These are phyloP conservation scores for Zosterops pallidus DNA, from an alignment of 2,113 vertebrate species.

Conservation along the genomic window DNA sequence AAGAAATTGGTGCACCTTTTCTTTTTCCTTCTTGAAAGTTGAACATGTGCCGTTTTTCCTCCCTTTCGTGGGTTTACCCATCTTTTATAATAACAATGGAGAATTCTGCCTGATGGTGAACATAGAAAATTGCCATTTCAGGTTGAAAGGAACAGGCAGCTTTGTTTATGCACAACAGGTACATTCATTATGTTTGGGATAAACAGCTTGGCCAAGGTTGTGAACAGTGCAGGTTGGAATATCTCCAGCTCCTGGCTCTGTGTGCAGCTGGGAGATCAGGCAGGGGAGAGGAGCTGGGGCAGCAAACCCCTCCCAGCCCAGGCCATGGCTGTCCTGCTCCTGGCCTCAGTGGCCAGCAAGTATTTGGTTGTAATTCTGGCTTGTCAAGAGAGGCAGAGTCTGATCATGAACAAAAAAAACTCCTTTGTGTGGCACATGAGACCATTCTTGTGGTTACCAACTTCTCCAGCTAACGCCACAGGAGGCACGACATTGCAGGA, in stretches of 20 bases:
- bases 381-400: neutral
- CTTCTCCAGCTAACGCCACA: neutral
- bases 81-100: constrained; percentile 52
- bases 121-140: constrained; percentile 56
- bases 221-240: neutral
- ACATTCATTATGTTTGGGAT: neutral
- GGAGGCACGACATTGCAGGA: neutral
- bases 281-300: neutral
- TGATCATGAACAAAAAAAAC: neutral
- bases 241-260: neutral
- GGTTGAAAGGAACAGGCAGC: constrained; percentile 2
- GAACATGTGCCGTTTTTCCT: constrained; percentile 37
- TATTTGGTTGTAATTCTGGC: neutral
- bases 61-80: constrained; percentile 45
- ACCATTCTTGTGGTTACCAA: neutral
- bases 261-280: neutral
- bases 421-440: neutral
- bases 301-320: neutral
- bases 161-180: constrained; percentile 9
- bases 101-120: constrained; percentile 61
- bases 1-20: constrained; percentile 48
- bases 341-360: neutral
- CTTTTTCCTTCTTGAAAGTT: constrained; percentile 33
- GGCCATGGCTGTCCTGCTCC: neutral
- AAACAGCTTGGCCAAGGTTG: neutral